Base-by-base conservation (phyloP, 1,140 invertebrate genomes). In the Sweltsa coloradensis region DNA sequence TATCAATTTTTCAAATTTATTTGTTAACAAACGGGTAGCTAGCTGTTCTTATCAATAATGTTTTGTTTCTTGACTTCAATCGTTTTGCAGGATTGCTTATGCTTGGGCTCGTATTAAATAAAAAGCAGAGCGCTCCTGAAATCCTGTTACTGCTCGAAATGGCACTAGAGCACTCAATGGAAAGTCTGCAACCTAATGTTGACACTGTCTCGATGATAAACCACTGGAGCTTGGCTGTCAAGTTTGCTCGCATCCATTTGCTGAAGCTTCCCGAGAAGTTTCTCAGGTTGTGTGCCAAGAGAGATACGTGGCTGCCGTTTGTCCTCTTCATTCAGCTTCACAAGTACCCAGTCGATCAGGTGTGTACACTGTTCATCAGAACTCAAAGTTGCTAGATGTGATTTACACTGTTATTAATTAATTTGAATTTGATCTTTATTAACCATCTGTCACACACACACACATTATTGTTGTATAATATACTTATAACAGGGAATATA, bases 301-400 rank as follows among this genome's bases (percentile, higher is more conserved):
- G 67, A 2, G 71, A 78, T 58, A 62, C 69, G 18, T 81, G 77
- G 77, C 72, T 80, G 45, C 71, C 74, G 40, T 81, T 81, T 58
- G 55, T 78, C 25, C 57, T 79, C 23, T 76, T 76, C 41, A 69
- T 69, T 7, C 71, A 81, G 48, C 69, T 78, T 7, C 77, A 78
- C 55, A 61, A 72, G 43, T 81, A 81, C 61, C 73, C 78, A 2
- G 44, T 68, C 13, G 54, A 67, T 9, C 72, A 77, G 59, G 72
- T 80, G 61, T 44, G 31, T 22, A 45, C 14, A 19, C 9, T 13
- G 34, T 24, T 42, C 16, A 13, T 45, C 26, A 31, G 40, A 25
- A 34, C 44, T 36, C 46, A 41, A 24, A 51, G 4, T 13, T 19
- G 26, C 27, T 16, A 27, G 40, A 34, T 3, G n/a, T n/a, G n/a